A percentile compares a stretch with the other conserved stretches of the same genome.
These are phyloP conservation scores for Silurus asotus DNA, from an alignment of 2,113 vertebrate genomes.

Conservation along the genomic window DNA sequence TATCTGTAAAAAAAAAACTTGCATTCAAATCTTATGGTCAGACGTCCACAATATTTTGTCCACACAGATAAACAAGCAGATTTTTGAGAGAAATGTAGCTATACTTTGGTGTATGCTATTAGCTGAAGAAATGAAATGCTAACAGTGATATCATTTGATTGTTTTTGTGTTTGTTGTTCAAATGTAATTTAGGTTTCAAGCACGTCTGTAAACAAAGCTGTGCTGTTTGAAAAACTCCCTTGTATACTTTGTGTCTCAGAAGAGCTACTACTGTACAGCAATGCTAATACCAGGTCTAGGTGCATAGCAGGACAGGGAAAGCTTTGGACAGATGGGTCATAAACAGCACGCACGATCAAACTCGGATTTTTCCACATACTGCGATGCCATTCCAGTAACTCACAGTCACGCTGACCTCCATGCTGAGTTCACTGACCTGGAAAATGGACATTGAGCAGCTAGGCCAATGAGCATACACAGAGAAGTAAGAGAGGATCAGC, in stretches of 20 bases:
- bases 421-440: constrained; percentile 66
- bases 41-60: no score
- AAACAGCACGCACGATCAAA: neutral
- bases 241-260: neutral
- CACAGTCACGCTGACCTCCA: constrained; percentile 60
- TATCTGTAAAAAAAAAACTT: no score
- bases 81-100: neutral
- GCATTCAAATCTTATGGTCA: no score
- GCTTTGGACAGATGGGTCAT: neutral
- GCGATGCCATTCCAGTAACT: constrained; percentile 42
- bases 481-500: constrained; percentile 7
- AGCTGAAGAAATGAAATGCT: neutral
- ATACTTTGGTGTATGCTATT: neutral
- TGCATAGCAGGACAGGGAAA: neutral
- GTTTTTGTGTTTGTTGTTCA: neutral
- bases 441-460: constrained; percentile 63
- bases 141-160: neutral
- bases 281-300: neutral
- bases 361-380: constrained; percentile 22
- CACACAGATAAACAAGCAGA: no score
- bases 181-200: neutral
- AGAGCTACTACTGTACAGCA: neutral
- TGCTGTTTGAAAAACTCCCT: neutral
- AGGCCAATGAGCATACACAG: constrained; percentile 2
- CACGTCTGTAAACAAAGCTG: neutral